Evolutionary conservation across 2,113 vertebrate species (phyloP).

Genomic region (Myxocyprinus asiaticus): DNA sequence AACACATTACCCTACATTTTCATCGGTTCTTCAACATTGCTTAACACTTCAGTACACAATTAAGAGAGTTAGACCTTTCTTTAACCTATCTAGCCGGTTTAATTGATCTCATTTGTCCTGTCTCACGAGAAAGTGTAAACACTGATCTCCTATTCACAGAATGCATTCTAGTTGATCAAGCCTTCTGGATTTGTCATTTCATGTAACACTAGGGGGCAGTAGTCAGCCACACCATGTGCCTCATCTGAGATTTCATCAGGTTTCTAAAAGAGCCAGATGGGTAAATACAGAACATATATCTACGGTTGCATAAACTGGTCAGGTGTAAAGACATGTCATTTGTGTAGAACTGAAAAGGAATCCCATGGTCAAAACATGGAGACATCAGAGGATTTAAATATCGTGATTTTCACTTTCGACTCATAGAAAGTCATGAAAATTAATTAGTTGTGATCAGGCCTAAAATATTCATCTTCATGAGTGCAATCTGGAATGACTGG

Average conservation of each 20-base stretch:
- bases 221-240: neutral
- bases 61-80: neutral
- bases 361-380: no score
- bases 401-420: no score
- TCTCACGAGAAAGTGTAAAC: neutral
- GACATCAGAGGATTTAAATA: no score
- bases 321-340: no score
- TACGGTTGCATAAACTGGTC: no score
- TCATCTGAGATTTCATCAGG: no score
- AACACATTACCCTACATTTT: neutral
- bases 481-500: no score
- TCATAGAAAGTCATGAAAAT: no score
- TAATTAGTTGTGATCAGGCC: no score
- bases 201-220: conserved; percentile 3
- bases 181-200: neutral
- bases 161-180: neutral
- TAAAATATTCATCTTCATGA: no score
- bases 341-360: no score
- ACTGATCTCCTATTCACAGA: neutral
- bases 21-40: neutral
- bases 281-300: neutral
- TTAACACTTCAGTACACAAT: neutral
- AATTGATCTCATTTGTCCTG: neutral
- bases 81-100: no score
- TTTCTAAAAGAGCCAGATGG: neutral